phyloP scores from a whole-genome alignment of 2,113 vertebrate species.

The Tonatia bakeri region DNA sequence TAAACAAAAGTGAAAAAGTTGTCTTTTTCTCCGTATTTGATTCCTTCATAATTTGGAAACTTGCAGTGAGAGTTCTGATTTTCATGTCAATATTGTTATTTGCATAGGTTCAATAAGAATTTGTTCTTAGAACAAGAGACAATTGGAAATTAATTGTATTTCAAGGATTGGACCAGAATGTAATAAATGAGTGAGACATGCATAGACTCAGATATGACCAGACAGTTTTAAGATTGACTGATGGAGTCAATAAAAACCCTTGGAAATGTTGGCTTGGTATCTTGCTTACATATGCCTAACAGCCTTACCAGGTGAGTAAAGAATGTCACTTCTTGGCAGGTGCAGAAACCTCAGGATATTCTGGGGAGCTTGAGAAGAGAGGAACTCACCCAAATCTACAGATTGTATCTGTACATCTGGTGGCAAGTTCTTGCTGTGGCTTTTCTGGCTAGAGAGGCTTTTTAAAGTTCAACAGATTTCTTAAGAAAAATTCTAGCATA shows the following conservation, averaged over 20 bases:
- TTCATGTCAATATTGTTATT: neutral
- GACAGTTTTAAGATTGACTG: neutral
- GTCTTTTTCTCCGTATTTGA: neutral
- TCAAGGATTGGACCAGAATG: neutral
- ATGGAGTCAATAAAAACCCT: neutral
- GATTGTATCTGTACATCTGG: neutral
- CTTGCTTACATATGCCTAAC: neutral
- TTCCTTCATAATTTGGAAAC: neutral
- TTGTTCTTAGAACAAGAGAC: neutral
- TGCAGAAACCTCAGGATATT: neutral
- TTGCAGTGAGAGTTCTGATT: neutral
- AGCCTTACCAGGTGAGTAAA: neutral
- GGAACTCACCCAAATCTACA: neutral
- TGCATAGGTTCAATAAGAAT: neutral
- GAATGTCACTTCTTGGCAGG: neutral
- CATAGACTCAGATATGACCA: neutral
- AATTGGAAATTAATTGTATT: neutral
- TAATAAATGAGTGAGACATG: neutral
- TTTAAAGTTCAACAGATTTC: neutral
- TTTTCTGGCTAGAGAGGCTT: neutral
- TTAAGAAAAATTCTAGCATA: neutral
- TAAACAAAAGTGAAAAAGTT: neutral
- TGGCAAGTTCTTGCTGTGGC: neutral
- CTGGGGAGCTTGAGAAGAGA: neutral
- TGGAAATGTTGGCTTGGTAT: neutral